Conservation (phyloP, 2,113 vertebrate genomes). For the Halcyon malimbica region DNA sequence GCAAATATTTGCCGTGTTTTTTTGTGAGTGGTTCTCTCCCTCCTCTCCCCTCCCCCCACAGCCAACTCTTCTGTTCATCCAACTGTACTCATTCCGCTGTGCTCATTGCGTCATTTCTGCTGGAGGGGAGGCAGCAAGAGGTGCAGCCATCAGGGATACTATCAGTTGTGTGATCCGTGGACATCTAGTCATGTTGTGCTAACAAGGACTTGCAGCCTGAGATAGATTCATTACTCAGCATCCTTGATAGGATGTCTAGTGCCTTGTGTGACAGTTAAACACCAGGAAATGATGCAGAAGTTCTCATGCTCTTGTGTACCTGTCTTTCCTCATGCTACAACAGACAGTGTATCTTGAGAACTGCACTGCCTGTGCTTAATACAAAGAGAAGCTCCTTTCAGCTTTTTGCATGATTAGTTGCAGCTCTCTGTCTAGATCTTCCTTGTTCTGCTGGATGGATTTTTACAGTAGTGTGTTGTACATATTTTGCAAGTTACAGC, state of each 20-base stretch:
- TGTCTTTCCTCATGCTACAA: not conserved
- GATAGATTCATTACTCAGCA: conserved; percentile 34
- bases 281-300: conserved; percentile 2
- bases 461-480: conserved; percentile 7
- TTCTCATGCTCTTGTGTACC: conserved; percentile 5
- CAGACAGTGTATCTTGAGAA: not conserved
- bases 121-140: not conserved
- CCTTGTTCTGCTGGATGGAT: not conserved
- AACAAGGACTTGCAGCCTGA: not conserved
- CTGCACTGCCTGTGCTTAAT: not conserved
- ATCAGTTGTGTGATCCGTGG: not conserved
- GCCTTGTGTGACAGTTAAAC: conserved; percentile 17
- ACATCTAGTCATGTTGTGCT: not conserved
- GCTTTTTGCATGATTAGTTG: conserved; percentile 4
- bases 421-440: conserved; percentile 14
- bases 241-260: not conserved
- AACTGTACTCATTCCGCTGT: not conserved
- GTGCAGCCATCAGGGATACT: not conserved
- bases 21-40: not conserved
- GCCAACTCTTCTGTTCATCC: not conserved
- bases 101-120: conserved; percentile 14
- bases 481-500: conserved; percentile 62
- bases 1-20: not conserved
- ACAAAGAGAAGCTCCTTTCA: conserved; percentile 1
- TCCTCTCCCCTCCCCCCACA: not conserved